These are phyloP conservation scores for Rambutsinella grinnellia DNA, from an alignment of 2,888 invertebrate genomes.

Conservation along the genomic window DNA sequence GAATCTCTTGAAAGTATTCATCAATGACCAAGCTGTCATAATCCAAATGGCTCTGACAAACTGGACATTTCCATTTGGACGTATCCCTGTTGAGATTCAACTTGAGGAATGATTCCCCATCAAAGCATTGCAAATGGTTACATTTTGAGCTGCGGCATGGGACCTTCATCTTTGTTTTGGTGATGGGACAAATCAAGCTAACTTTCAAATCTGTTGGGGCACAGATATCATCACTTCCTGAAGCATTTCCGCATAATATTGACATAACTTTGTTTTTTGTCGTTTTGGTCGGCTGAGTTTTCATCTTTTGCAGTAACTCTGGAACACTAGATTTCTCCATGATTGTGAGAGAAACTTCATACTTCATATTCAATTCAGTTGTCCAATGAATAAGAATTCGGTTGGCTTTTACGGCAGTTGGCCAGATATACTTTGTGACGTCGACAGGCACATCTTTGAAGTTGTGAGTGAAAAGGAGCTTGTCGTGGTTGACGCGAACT, in stretches of 20 bases:
- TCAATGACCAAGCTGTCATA: background rate
- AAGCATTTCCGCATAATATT: background rate
- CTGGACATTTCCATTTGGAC: background rate
- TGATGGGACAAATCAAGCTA: background rate
- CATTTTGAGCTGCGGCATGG: background rate
- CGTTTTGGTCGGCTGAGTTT: background rate
- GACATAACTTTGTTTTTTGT: background rate
- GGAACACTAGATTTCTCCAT: too few relatives aligned
- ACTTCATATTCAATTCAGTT: too few relatives aligned
- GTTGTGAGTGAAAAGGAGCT: too few relatives aligned
- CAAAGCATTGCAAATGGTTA: background rate
- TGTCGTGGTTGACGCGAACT: too few relatives aligned
- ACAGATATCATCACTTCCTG: background rate
- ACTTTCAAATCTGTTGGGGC: background rate
- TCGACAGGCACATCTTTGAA: too few relatives aligned
- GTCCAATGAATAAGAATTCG: too few relatives aligned
- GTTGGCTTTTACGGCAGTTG: too few relatives aligned
- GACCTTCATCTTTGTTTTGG: background rate
- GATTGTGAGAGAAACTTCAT: too few relatives aligned
- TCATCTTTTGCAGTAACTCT: too few relatives aligned
- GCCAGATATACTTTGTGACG: too few relatives aligned
- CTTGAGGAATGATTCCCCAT: background rate
- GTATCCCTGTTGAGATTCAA: background rate
- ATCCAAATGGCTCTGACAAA: background rate
- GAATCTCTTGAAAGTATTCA: background rate